Evolutionary conservation across 2,797 vertebrate species (phyloP), one percentile per base, ranked within the genome.

Genomic region (Acropternis orthonyx): DNA sequence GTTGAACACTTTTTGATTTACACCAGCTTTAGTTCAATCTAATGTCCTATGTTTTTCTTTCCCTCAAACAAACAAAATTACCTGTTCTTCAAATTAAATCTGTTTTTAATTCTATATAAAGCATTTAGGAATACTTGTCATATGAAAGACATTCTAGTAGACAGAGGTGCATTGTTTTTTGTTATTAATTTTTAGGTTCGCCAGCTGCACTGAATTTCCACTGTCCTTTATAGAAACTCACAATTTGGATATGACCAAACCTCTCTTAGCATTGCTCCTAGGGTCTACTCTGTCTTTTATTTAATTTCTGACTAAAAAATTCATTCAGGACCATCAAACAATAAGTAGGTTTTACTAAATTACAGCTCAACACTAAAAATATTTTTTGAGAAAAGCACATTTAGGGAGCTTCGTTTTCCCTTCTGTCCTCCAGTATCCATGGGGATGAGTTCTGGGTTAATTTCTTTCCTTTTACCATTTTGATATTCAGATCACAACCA

Each of bases 161-260:
- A 96, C 34, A 93, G 93, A 95, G 95, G 88, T 97, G 52, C 84
- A 94, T 93, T 96, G 75, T 9, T 81, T 89, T 92, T 82, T 85
- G 82, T 89, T 95, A 83, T 94, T 92, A 66, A 90, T 91, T 92
- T 96, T 95, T 67, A 85, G 28, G 22, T 83, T 93, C 79, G 54
- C 91, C 96, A 97, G 94, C 96, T 97, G 95, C 92, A 93, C 34
- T 92, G 67, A 93, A 97, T 97, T 97, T 97, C 85, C 87, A 94
- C 62, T 92, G 89, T 58, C 85, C 83, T 41, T 76, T 87, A 82
- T 27, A 88, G 85, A 87, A 95, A 90, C 75, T 85, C 56, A 92
- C 67, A 80, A 82, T 61, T 37, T 80, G 85, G 69, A 93, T 79
- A 83, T 17, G 74, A 56, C 65, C 68, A 92, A 27, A 85, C 63